Evolutionary conservation across 2,113 vertebrate species (phyloP), one percentile per base, ranked within the genome.

Genomic region (Elanus axillaris): DNA sequence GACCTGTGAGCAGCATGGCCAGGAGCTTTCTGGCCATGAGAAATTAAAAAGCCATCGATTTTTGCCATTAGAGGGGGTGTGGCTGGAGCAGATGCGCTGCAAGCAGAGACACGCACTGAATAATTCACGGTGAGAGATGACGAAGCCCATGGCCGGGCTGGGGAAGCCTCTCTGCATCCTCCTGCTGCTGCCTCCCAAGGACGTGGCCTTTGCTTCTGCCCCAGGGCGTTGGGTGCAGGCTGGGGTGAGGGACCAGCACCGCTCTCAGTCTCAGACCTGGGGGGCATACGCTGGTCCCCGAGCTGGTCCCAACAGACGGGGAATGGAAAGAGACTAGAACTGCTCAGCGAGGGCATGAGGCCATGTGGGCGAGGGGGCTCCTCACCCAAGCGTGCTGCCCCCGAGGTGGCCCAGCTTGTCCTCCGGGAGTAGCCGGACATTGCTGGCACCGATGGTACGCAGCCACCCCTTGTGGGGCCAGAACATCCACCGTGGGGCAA

Each of bases 91-190:
- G 94, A 84, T 91, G 94, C 63, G 62, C 97, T 94, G 84, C 88
- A 86, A 96, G 80, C 91, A 56, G 84, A 98, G 96, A 77, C 58
- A 8, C 43, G 8, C 52, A 1, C 19, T 98, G 94, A 98, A 98
- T 98, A 97, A 98, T 98, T 98, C 96, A 98, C 45, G 2, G 68
- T 1, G 4, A 45, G 93, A 73, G 95, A 98, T 97, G 97, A 98
- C 50, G 26, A 91, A 92, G 81, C 93, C 81, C 29, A 6, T 14
- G 75, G 76, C 66, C 67, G 7, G 59, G 10, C 93, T 94, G 48
- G 81, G 89, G 74, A 62, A 92, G 77, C 73, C 92, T 89, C 73
- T 71, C 58, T 19, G 3, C 26, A 74, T 69, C 81, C 88, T 83
- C 34, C 92, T 4, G 9, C 52, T 25, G 47, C 63, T 31, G 13